Base-by-base conservation (phyloP, 2,113 vertebrate species). In the Epinephelus moara region DNA sequence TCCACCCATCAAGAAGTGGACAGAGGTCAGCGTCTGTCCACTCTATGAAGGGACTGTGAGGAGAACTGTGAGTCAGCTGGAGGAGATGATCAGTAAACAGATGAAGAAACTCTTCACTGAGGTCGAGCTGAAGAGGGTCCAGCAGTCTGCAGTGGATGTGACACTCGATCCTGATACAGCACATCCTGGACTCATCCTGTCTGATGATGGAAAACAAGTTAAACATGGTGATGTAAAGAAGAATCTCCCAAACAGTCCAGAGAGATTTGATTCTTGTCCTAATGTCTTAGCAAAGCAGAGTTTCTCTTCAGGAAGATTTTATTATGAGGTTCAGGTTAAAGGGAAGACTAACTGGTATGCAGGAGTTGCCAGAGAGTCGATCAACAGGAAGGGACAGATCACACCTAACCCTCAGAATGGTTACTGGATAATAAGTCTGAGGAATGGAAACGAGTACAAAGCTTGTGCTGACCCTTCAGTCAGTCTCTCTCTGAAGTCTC, bases 301-400 rank as follows among this genome's bases (percentile, higher is more conserved):
- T 42, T 50, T 81, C 17, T 40, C 42, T 25, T 81, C 53, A 25
- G 56, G 61, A 11, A 66, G 23, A 18, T 56, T 30, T 52, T 72
- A 80, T 23, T 72, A 4, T 6, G 40, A 77, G 60, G 73, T 71
- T 55, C 49, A 57, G 68, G 81, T 83, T 33, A 57, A 40, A 30
- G 4, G 12, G 40, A 37, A 56, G 47, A n/a, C 49, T 70, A 0
- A 2, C 0, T 84, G 82, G 56, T 2, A 0, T 79, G 13, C 73
- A 42, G 81, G 75, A 55, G 69, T 84, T 0, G 33, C 4, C 23
- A 53, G 33, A 62, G 3, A 84, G 30, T 60, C 60, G 6, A 52
- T 25, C 52, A 77, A 30, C n/a, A 42, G 30, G 25, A 82, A 70
- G 15, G 33, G 21, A 42, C 0, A 0, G 0, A 18, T 53, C 15